These are phyloP conservation scores for Drosophila birchii DNA, from an alignment of 2,888 invertebrate genomes.

Conservation along the genomic window DNA sequence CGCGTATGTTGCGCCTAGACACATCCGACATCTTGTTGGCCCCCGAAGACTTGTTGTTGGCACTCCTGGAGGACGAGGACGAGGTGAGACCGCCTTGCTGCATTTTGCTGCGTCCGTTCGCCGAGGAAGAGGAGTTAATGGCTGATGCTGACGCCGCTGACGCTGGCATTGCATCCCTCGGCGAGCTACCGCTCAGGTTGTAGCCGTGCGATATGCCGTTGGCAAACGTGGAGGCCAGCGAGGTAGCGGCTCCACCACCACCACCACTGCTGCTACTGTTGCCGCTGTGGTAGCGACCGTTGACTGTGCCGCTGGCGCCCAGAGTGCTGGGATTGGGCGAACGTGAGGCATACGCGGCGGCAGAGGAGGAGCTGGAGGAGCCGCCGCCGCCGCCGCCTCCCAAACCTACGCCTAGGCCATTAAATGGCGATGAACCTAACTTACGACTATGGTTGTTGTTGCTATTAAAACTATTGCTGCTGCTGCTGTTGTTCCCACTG, in stretches of 20 bases:
- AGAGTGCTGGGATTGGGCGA: constrained; percentile 81
- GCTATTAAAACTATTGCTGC: constrained; percentile 81
- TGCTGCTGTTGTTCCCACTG: constrained; percentile 58
- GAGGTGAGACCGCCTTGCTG: constrained; percentile 44
- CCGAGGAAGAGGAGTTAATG: constrained; percentile 28
- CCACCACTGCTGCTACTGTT: constrained; percentile 36
- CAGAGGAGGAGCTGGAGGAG: constrained; percentile 38
- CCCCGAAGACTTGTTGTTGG: constrained; percentile 55
- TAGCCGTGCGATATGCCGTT: constrained; percentile 81
- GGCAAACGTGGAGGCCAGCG: constrained; percentile 82
- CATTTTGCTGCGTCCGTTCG: constrained; percentile 64
- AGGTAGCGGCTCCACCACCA: constrained; percentile 67
- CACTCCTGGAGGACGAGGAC: constrained; percentile 50
- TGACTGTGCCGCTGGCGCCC: constrained; percentile 79
- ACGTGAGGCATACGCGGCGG: constrained; percentile 63
- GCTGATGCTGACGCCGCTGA: constrained; percentile 5
- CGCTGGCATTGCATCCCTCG: constrained; percentile 58
- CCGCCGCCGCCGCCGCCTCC: constrained; percentile 57
- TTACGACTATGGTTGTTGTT: constrained; percentile 83
- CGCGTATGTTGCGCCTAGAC: constrained; percentile 88
- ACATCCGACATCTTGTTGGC: constrained; percentile 81
- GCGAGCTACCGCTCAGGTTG: constrained; percentile 71
- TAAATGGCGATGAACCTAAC: constrained; percentile 79
- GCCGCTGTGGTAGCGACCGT: constrained; percentile 35
- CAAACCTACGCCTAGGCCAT: constrained; percentile 65